Conservation (phyloP, 1,140 invertebrate species). For the Palaemon carinicauda region DNA sequence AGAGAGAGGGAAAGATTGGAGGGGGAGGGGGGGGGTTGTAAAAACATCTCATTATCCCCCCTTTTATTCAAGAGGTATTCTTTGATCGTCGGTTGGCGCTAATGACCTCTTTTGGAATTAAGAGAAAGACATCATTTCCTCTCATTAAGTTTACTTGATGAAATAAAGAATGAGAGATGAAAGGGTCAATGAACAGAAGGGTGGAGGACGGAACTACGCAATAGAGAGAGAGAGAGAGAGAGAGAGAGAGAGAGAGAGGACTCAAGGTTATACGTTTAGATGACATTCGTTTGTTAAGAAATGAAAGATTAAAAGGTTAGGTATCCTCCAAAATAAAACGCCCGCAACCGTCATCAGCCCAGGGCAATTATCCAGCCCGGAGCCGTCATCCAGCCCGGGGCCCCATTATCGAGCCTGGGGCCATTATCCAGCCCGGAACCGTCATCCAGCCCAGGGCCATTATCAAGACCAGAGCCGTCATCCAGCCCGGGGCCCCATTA, state of each 20-base stretch:
- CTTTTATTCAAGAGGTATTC: not conserved
- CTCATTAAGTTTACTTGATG: not conserved
- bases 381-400: no score
- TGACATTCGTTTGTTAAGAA: no score
- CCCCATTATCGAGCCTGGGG: no score
- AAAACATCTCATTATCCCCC: not conserved
- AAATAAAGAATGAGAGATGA: not conserved
- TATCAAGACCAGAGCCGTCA: no score
- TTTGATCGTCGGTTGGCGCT: not conserved
- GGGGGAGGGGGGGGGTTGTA: not conserved
- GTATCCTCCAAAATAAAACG: no score
- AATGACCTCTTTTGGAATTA: not conserved
- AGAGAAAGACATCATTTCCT: not conserved
- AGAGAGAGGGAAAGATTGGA: not conserved
- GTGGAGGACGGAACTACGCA: not conserved
- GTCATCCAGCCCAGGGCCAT: no score
- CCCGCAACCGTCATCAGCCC: no score
- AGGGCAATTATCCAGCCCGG: no score
- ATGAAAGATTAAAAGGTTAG: no score
- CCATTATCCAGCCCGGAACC: no score
- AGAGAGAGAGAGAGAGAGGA: not conserved
- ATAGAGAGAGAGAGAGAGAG: constrained; percentile 3
- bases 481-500: no score
- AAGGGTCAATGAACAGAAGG: not conserved
- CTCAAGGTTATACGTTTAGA: not conserved